phyloP scores from a whole-genome alignment of 2,797 vertebrate genomes.

The Passerculus sandwichensis region DNA sequence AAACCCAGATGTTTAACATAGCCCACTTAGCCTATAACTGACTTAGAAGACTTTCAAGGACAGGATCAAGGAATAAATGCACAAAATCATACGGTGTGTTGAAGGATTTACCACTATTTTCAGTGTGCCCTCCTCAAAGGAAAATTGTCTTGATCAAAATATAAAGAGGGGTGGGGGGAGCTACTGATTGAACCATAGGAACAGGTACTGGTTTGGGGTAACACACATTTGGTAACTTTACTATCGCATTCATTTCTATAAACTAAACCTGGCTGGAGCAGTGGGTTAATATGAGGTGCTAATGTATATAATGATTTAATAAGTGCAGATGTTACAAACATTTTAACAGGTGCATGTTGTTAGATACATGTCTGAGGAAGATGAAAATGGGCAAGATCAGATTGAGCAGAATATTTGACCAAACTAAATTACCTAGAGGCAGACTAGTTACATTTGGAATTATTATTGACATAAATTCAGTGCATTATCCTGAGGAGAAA shows the following conservation, averaged over 20 bases:
- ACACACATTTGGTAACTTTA: not conserved
- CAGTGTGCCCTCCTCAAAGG: not conserved
- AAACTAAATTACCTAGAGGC: not conserved
- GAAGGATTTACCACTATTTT: conserved; percentile 17
- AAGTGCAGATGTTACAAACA: not conserved
- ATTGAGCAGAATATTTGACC: not conserved
- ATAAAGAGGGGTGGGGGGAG: not conserved
- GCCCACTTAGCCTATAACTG: not conserved
- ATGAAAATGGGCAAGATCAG: not conserved
- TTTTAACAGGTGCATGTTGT: not conserved
- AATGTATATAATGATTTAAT: not conserved
- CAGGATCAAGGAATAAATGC: not conserved
- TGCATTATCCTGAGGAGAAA: not conserved
- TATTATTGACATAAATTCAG: not conserved
- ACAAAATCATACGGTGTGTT: rapidly evolving
- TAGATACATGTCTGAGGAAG: not conserved
- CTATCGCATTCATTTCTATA: not conserved
- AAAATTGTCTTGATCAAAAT: not conserved
- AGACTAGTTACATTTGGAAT: not conserved
- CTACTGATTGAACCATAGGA: not conserved
- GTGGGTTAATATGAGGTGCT: not conserved
- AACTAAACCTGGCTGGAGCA: not conserved
- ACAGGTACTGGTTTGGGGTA: not conserved
- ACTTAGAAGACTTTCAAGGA: not conserved
- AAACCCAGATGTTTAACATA: not conserved